phyloP scores from a whole-genome alignment of 2,888 invertebrate genomes.

The Latheticus oryzae region DNA sequence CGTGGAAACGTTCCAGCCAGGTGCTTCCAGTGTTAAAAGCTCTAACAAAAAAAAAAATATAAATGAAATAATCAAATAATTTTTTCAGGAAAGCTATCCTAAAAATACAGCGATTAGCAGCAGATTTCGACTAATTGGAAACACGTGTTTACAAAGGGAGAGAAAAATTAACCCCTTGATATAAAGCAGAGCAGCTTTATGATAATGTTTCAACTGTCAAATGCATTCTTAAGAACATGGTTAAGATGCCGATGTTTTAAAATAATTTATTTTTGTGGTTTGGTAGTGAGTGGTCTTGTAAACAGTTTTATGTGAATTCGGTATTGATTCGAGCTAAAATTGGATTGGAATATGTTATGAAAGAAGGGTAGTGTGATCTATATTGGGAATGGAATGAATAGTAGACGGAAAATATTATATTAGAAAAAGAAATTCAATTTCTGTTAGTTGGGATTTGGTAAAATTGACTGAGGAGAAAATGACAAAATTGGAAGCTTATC shows the following conservation, averaged over 20 bases:
- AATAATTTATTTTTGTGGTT: constrained; percentile 24
- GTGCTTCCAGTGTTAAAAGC: constrained; percentile 37
- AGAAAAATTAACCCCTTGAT: constrained; percentile 29
- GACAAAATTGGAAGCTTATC: no score
- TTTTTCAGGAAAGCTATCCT: neutral
- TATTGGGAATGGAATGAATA: no score
- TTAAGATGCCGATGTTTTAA: constrained; percentile 19
- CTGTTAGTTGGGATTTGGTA: no score
- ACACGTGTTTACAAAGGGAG: constrained; percentile 19
- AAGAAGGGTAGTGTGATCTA: no score
- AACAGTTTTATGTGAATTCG: no score
- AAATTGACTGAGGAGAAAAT: no score
- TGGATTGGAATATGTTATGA: no score
- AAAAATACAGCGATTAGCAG: constrained; percentile 25
- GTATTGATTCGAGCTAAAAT: no score
- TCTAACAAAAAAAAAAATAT: constrained; percentile 13
- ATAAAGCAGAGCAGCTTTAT: constrained; percentile 25
- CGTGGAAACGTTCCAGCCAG: constrained; percentile 41
- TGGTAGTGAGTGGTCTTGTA: no score
- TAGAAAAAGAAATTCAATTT: no score
- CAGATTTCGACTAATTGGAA: constrained; percentile 15
- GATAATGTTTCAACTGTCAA: constrained; percentile 25
- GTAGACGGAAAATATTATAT: no score
- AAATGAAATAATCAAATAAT: constrained; percentile 16
- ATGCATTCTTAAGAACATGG: constrained; percentile 13